Evolutionary conservation across 2,113 vertebrate species (phyloP).

Genomic region (Agapornis roseicollis): DNA sequence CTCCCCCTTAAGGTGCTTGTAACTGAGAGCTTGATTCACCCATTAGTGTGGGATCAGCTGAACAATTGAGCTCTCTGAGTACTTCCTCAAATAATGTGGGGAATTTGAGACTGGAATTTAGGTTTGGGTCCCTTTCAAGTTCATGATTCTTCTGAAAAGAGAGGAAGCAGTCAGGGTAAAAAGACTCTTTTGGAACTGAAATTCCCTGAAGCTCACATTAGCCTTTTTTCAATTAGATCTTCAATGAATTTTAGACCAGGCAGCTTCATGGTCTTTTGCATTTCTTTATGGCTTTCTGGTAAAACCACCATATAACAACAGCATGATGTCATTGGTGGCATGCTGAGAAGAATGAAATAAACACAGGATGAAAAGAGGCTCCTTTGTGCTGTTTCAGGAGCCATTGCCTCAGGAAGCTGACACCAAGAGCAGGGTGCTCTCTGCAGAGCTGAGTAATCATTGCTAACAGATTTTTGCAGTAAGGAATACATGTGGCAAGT

Average conservation of each 20-base stretch:
- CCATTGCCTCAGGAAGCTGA: neutral
- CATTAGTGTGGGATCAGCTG: neutral
- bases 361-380: neutral
- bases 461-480: neutral
- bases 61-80: neutral
- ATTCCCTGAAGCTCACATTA: neutral
- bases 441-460: neutral
- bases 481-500: neutral
- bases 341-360: neutral
- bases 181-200: neutral
- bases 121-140: neutral
- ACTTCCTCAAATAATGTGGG: neutral
- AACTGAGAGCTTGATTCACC: neutral
- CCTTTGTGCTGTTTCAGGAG: neutral
- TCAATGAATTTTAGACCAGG: neutral
- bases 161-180: neutral
- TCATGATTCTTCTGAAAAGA: neutral
- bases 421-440: neutral
- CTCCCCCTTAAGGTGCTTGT: neutral
- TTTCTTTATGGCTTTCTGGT: neutral
- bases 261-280: neutral
- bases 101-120: neutral
- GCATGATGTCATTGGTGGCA: rapidly evolving
- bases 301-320: neutral
- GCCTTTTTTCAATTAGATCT: neutral